phyloP scores from a whole-genome alignment of 2,113 vertebrate genomes.

The Sinocyclocheilus rhinocerous region DNA sequence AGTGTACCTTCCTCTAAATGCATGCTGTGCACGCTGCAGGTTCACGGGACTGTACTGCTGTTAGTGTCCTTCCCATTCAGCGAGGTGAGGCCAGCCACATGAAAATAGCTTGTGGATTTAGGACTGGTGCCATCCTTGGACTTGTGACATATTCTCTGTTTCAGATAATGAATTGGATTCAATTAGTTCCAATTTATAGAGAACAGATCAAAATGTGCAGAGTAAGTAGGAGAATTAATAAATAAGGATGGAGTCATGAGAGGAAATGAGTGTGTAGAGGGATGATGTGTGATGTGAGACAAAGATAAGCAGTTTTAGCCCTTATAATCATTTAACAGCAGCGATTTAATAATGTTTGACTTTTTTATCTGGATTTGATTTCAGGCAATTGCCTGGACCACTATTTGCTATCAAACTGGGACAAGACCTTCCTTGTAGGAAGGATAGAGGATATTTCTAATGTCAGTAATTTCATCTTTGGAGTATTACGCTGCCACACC shows the following conservation, averaged over 20 bases:
- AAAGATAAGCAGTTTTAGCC: slow-evolving; percentile 26
- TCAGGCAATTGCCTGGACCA: slow-evolving; percentile 6
- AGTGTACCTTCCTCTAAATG: slow-evolving; percentile 21
- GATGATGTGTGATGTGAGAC: slow-evolving; percentile 27
- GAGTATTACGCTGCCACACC: neutral
- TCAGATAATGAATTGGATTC: slow-evolving; percentile 49
- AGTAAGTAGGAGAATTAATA: slow-evolving; percentile 22
- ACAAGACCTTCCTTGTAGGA: slow-evolving; percentile 6
- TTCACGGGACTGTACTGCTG: slow-evolving; percentile 8
- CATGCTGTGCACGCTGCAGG: slow-evolving; percentile 28
- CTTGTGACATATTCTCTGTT: slow-evolving; percentile 35
- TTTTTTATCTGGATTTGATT: slow-evolving; percentile 1
- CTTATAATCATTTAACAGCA: slow-evolving; percentile 18
- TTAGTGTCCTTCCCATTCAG: slow-evolving; percentile 37
- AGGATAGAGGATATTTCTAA: slow-evolving; percentile 3
- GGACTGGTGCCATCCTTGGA: slow-evolving; percentile 30
- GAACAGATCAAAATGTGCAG: slow-evolving; percentile 36
- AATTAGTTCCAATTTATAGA: slow-evolving; percentile 41
- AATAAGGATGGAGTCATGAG: slow-evolving; percentile 24
- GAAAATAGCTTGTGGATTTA: slow-evolving; percentile 47
- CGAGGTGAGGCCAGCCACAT: slow-evolving; percentile 16
- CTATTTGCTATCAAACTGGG: slow-evolving; percentile 5
- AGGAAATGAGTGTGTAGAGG: neutral
- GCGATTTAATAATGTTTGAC: slow-evolving; percentile 15
- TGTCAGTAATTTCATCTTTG: slow-evolving; percentile 9